Conservation (phyloP, 2,888 invertebrate species). For the Emesis castigata region DNA sequence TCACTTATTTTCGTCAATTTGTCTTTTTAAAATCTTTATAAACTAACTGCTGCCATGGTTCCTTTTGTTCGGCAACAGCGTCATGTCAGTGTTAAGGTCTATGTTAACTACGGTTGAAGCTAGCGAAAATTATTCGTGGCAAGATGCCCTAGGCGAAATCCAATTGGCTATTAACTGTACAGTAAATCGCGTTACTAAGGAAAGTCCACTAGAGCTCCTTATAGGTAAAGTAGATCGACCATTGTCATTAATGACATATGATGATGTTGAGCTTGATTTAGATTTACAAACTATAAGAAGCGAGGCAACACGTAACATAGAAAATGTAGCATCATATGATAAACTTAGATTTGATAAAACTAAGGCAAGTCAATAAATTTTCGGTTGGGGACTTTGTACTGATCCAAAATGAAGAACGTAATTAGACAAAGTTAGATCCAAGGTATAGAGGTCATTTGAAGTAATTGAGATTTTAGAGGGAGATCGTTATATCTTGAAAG, state of each 20-base stretch:
- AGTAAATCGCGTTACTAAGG: not conserved
- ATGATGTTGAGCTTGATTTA: not conserved
- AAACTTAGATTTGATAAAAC: constrained; percentile 10
- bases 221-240: not conserved
- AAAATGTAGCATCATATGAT: not conserved
- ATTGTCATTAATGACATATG: not conserved
- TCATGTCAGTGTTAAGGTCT: constrained; percentile 14
- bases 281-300: not conserved
- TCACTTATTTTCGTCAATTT: not conserved
- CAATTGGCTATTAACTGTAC: constrained; percentile 9
- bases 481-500: constrained; percentile 4
- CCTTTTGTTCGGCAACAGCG: no score
- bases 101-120: constrained; percentile 68
- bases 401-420: constrained; percentile 12
- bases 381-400: constrained; percentile 18
- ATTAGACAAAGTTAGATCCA: constrained; percentile 61
- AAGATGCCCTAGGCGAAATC: constrained; percentile 36
- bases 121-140: constrained; percentile 61
- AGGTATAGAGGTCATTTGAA: constrained; percentile 62
- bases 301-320: not conserved
- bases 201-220: not conserved
- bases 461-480: constrained; percentile 36
- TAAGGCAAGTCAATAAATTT: not conserved
- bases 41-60: no score
- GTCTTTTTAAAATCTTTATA: no score